phyloP scores from a whole-genome alignment of 2,888 invertebrate genomes.

The Sphaeridia pumilis region DNA sequence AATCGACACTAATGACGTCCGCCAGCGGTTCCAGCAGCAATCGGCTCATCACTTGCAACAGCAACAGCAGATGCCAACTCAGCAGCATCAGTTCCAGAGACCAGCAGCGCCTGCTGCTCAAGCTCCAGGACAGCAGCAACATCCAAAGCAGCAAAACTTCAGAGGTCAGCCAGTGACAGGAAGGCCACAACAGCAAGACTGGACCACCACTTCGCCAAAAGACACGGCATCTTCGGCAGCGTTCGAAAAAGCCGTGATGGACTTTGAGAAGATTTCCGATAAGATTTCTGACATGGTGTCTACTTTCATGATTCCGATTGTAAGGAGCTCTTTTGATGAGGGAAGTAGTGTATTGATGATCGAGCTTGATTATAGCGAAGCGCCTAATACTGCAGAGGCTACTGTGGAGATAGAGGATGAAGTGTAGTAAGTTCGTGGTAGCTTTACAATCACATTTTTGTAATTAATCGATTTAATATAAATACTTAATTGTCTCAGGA shows the following conservation, averaged over 20 bases:
- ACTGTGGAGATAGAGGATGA: background rate
- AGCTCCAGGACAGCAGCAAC: background rate
- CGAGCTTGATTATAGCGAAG: background rate
- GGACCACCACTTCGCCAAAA: no score
- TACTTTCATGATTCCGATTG: background rate
- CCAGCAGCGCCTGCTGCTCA: background rate
- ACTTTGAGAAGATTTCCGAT: slow-evolving; percentile 1
- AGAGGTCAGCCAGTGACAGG: no score
- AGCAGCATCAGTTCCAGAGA: background rate
- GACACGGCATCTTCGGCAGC: no score
- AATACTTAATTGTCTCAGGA: no score
- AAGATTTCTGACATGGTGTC: background rate
- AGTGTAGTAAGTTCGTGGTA: no score
- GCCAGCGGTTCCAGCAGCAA: background rate
- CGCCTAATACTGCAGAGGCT: background rate
- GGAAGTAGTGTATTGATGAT: background rate
- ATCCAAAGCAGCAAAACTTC: no score
- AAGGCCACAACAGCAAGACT: no score
- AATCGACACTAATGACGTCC: background rate
- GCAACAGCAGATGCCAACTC: no score
- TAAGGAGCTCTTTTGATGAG: background rate
- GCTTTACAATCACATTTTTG: no score
- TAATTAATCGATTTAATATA: no score
- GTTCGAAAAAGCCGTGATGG: background rate
- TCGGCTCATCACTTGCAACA: no score